phyloP scores from a whole-genome alignment of 2,797 vertebrate species.

The Ispidina lecontei region DNA sequence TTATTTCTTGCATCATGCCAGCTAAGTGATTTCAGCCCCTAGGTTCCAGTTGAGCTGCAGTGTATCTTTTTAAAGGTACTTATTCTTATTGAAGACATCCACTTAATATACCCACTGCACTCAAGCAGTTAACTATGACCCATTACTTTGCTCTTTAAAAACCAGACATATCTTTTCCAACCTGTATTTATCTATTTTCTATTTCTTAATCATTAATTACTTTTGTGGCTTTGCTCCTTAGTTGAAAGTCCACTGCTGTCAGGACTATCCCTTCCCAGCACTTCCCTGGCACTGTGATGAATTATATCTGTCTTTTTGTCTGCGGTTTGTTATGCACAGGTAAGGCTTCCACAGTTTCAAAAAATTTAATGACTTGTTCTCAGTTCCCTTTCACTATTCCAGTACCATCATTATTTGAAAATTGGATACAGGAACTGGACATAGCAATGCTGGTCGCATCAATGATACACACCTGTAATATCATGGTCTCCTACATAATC shows the following conservation, averaged over 20 bases:
- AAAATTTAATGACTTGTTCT: not conserved
- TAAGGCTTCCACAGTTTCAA: not conserved
- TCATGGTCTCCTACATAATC: slow-evolving; percentile 45
- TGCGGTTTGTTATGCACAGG: not conserved
- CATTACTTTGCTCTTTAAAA: not conserved
- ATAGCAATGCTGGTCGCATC: not conserved
- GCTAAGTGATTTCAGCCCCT: slow-evolving; percentile 5
- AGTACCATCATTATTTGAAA: not conserved
- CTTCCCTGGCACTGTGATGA: not conserved
- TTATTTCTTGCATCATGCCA: not conserved
- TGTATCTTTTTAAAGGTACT: not conserved
- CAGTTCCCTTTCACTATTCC: not conserved
- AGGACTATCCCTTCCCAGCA: not conserved
- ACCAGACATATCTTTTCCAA: not conserved
- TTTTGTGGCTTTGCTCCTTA: not conserved
- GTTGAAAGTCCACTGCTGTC: not conserved
- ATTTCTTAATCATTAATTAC: not conserved
- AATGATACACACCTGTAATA: slow-evolving; percentile 19
- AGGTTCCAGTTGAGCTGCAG: not conserved
- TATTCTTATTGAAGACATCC: not conserved
- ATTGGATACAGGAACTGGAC: not conserved
- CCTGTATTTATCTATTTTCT: not conserved
- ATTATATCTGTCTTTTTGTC: not conserved
- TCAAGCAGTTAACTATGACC: not conserved
- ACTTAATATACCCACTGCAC: not conserved